Conservation (phyloP, 1,140 invertebrate species). For the Trichogramma pretiosum region DNA sequence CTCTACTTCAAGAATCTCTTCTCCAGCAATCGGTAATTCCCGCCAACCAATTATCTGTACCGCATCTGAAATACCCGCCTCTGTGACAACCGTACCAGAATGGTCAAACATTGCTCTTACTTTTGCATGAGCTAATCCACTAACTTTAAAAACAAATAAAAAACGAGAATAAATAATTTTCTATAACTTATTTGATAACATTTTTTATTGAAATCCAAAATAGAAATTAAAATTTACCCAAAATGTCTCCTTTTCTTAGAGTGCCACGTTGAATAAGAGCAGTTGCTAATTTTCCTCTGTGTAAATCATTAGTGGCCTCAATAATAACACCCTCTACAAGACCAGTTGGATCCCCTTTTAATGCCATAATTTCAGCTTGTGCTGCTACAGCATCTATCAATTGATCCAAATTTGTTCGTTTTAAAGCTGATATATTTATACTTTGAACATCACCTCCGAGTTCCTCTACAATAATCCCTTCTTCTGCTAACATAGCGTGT, state of each 20-base stretch:
- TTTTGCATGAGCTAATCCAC: constrained; percentile 75
- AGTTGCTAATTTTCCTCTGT: constrained; percentile 78
- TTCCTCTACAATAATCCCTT: constrained; percentile 79
- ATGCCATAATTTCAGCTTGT: constrained; percentile 82
- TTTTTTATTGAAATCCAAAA: not conserved
- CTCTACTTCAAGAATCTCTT: constrained; percentile 74
- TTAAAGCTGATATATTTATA: constrained; percentile 84
- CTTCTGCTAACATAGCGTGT: constrained; percentile 62
- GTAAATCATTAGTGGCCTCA: constrained; percentile 70
- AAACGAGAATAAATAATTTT: constrained; percentile 1
- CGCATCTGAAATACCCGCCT: constrained; percentile 71
- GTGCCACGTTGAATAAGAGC: constrained; percentile 84
- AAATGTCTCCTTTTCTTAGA: constrained; percentile 66
- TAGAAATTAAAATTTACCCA: constrained; percentile 42
- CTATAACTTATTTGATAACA: constrained; percentile 4
- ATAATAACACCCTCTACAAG: constrained; percentile 83
- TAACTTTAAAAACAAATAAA: constrained; percentile 46
- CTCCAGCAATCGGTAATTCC: constrained; percentile 78
- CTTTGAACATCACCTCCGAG: constrained; percentile 88
- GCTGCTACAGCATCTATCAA: constrained; percentile 77
- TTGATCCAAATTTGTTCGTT: constrained; percentile 67
- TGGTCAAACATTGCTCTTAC: constrained; percentile 81
- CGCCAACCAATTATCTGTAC: constrained; percentile 86
- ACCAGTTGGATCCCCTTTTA: constrained; percentile 74
- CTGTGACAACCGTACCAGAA: constrained; percentile 54